These are phyloP conservation scores for Eumeta japonica DNA, from an alignment of 1,140 invertebrate species.

Conservation along the genomic window DNA sequence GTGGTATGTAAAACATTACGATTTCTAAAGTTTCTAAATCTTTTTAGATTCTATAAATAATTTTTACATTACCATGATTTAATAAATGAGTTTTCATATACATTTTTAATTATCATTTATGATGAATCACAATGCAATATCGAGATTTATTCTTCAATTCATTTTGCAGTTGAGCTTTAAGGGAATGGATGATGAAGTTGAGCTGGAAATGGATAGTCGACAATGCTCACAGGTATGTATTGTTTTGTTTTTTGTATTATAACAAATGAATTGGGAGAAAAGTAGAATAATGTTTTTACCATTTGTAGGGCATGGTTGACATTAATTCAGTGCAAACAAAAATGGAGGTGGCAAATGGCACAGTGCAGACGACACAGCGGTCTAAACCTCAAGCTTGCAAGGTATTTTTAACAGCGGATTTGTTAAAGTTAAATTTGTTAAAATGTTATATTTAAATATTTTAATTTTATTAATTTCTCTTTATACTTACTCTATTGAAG, in stretches of 20 bases:
- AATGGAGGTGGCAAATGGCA: constrained; percentile 49
- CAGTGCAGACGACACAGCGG: constrained; percentile 38
- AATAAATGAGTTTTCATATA: not conserved
- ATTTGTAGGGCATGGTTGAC: constrained; percentile 45
- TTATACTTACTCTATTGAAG: no score
- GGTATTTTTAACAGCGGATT: no score
- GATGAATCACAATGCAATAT: not conserved
- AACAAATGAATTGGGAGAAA: not conserved
- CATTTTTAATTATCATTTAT: not conserved
- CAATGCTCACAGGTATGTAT: constrained; percentile 42
- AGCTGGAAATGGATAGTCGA: constrained; percentile 49
- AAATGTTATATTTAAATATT: no score
- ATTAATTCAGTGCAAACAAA: constrained; percentile 54
- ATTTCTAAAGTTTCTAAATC: no score
- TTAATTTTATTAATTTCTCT: no score
- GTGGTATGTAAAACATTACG: no score
- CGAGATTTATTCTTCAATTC: constrained; percentile 1
- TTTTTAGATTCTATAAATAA: not conserved
- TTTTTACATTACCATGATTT: not conserved
- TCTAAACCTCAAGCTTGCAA: constrained; percentile 72
- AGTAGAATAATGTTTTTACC: constrained; percentile 4
- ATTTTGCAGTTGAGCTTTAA: constrained; percentile 47
- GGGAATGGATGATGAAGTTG: constrained; percentile 52
- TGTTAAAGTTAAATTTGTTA: no score
- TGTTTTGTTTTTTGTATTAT: not conserved